Evolutionary conservation across 2,888 invertebrate species (phyloP), one percentile per base, ranked within the genome.

Genomic region (Papilio gigon): DNA sequence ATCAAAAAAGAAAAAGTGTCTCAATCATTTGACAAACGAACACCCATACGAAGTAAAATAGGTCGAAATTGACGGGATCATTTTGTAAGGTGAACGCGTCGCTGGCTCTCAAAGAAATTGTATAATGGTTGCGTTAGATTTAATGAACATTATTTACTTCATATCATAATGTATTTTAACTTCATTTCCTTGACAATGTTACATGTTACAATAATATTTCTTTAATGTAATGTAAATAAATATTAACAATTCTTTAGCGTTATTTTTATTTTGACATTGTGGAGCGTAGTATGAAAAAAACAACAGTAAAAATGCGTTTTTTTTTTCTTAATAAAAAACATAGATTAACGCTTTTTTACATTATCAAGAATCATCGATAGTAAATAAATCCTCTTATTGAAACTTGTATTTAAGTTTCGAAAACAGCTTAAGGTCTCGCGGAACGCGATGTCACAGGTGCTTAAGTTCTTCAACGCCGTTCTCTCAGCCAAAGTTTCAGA

Each of bases 361-460:
- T 53, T 27, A 40, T 65, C n/a, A 44, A 42, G n/a, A 65, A 65
- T 59, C 42, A 58, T 58, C 33, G 42, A 33, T 22, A 44, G 44
- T 65, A 5, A 42, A 58, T 33, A 58, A 58, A 65, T 65, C 33
- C 58, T 65, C 65, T 58, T 44, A 65, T 65, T 65, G 65, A 22
- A 59, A 59, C 30, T 44, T 65, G n/a, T 25, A 4, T 37, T 66
- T 33, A 33, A 59, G 44, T 66, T 66, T 66, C 22, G 22, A 59
- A 47, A 66, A 66, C 42, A 66, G 47, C 58, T 66, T 66, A 66
- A 59, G 17, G 44, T 44, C 25, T 33, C 12, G 22, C 2, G n/a
- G 35, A 65, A 65, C 53, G 37, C 44, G 44, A 35, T 65, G 35
- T 58, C 65, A 20, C 35, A 42, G 59, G 25, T 25, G 35, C 30